These are phyloP conservation scores for Oreohelix idahoensis DNA, from an alignment of 1,140 invertebrate genomes.

Conservation along the genomic window DNA sequence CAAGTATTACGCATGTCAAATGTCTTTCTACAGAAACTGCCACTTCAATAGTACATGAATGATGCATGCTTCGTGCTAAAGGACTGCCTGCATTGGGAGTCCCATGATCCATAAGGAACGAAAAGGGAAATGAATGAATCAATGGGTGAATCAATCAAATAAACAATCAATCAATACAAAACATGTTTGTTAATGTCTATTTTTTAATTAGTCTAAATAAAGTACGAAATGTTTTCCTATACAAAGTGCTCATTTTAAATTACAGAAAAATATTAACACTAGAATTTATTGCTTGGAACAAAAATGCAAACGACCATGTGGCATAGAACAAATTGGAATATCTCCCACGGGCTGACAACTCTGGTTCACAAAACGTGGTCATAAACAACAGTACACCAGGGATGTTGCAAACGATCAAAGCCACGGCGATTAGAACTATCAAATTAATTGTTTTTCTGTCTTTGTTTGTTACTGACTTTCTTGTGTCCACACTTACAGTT, in stretches of 20 bases:
- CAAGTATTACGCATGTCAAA: no score
- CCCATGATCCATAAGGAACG: no score
- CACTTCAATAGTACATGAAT: no score
- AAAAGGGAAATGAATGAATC: no score
- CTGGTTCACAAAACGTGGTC: neutral
- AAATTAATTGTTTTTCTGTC: neutral
- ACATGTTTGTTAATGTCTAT: no score
- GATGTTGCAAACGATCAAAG: neutral
- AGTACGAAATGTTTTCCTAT: neutral
- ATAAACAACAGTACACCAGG: neutral
- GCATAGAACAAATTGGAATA: neutral
- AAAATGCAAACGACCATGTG: neutral
- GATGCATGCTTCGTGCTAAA: no score
- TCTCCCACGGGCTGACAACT: neutral
- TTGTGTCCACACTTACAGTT: neutral
- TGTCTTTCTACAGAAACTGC: no score
- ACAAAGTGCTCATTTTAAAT: neutral
- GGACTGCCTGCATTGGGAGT: no score
- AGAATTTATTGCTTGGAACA: neutral
- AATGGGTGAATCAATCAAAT: no score
- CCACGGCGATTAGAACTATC: neutral
- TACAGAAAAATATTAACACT: conserved; percentile 4
- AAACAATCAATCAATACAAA: no score
- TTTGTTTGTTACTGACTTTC: neutral
- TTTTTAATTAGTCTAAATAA: no score